Percentiles rank a stretch among this genome's conserved stretches.
Evolutionary conservation across 2,888 invertebrate species (phyloP).

Genomic region (Drosophila rellima): DNA sequence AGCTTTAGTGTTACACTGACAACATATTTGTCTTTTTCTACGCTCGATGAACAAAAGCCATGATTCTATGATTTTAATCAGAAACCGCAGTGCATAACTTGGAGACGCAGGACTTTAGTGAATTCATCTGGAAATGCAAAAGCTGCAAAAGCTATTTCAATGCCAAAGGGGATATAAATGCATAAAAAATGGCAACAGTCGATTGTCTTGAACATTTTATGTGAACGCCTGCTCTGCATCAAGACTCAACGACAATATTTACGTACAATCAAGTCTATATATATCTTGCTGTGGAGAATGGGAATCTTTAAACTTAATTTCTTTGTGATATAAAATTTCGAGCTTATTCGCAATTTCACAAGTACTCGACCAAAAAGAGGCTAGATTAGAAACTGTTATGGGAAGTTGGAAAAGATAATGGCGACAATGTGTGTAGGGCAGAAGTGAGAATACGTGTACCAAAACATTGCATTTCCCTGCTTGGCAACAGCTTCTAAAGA

Average conservation of each 20-base stretch:
- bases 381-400: constrained; percentile 15
- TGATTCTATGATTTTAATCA: constrained; percentile 65
- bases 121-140: constrained; percentile 40
- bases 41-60: constrained; percentile 51
- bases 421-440: background rate
- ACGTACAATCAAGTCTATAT: constrained; percentile 10
- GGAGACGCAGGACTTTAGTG: constrained; percentile 49
- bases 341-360: constrained; percentile 63
- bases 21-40: constrained; percentile 29
- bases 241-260: constrained; percentile 59
- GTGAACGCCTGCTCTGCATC: constrained; percentile 39
- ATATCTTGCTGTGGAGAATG: constrained; percentile 31
- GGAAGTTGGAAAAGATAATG: background rate
- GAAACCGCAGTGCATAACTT: constrained; percentile 63
- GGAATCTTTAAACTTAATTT: constrained; percentile 61
- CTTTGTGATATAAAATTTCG: constrained; percentile 64
- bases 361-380: constrained; percentile 57
- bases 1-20: constrained; percentile 18
- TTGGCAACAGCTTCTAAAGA: background rate
- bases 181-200: constrained; percentile 15
- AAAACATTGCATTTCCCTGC: background rate
- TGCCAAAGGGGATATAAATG: constrained; percentile 37
- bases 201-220: constrained; percentile 18
- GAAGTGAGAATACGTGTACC: background rate
- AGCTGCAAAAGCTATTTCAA: constrained; percentile 47